Percentiles rank a stretch among this genome's conserved stretches.
These are phyloP conservation scores for Crocodylus rhombifer DNA, from an alignment of 2,797 vertebrate species.

Conservation along the genomic window DNA sequence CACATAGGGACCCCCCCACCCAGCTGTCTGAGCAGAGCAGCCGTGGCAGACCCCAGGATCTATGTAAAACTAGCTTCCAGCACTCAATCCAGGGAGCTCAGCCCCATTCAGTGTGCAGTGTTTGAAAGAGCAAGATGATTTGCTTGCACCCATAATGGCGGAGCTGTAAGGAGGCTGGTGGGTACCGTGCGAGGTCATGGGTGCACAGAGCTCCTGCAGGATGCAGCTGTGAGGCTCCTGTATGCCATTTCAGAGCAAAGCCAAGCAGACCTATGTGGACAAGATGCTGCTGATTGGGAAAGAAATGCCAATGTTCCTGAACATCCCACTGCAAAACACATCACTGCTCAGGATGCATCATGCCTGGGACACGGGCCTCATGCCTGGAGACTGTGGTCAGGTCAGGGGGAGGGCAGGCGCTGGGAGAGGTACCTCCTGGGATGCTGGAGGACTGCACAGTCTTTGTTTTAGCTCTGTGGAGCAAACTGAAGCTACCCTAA, in stretches of 20 bases:
- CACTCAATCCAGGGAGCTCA: not conserved
- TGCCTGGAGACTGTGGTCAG: no score
- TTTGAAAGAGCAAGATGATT: constrained; percentile 31
- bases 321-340: not conserved
- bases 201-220: not conserved
- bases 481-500: no score
- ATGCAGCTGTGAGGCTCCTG: not conserved
- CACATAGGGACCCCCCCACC: not conserved
- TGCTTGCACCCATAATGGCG: constrained; percentile 48
- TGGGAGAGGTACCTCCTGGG: not conserved
- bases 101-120: not conserved
- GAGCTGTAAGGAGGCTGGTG: constrained; percentile 52
- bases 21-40: not conserved
- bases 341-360: not conserved
- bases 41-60: not conserved
- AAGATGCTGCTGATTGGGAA: not conserved
- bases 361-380: not conserved
- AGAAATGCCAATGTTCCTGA: not conserved
- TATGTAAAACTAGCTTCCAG: no score
- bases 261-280: constrained; percentile 4
- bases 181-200: constrained; percentile 22
- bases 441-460: no score
- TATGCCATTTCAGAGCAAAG: not conserved
- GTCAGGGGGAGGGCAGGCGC: not conserved
- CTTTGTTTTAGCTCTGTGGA: no score